These are phyloP conservation scores for Boulengeromyrus knoepffleri DNA, from an alignment of 2,113 vertebrate genomes.

Conservation along the genomic window DNA sequence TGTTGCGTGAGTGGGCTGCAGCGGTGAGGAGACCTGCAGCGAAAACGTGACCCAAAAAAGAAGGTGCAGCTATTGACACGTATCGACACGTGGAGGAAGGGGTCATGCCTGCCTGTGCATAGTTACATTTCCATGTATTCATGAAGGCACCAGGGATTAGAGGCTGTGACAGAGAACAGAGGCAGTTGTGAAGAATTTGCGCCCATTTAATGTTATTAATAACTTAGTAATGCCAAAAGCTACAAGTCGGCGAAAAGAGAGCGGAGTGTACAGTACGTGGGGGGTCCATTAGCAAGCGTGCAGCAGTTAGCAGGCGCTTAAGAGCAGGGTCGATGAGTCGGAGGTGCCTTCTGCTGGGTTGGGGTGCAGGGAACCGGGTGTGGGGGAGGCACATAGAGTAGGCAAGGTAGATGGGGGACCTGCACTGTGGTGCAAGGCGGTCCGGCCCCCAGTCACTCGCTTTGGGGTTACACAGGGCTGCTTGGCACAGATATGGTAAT, in stretches of 20 bases:
- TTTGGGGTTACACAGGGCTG: constrained; percentile 34
- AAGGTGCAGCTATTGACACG: constrained; percentile 37
- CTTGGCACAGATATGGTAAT: constrained; percentile 65
- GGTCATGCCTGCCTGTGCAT: constrained; percentile 32
- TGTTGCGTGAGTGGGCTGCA: background rate
- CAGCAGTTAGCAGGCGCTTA: background rate
- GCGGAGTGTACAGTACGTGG: background rate
- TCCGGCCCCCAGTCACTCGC: constrained; percentile 51
- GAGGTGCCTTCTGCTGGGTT: constrained; percentile 17
- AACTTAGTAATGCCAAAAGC: constrained; percentile 19
- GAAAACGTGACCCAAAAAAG: constrained; percentile 34
- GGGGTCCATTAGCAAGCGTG: constrained; percentile 9
- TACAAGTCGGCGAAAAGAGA: background rate
- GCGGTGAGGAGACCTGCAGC: constrained; percentile 19
- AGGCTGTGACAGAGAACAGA: constrained; percentile 22
- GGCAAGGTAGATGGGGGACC: background rate
- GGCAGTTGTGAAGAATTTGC: background rate
- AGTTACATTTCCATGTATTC: constrained; percentile 42
- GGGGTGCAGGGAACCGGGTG: background rate
- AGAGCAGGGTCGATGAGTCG: background rate
- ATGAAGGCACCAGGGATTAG: constrained; percentile 41
- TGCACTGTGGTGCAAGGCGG: constrained; percentile 54
- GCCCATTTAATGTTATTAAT: constrained; percentile 23
- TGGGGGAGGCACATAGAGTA: constrained; percentile 26
- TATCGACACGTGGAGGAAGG: constrained; percentile 37